These are phyloP conservation scores for Drosophila kurseongensis DNA, from an alignment of 1,140 invertebrate species.

Conservation along the genomic window DNA sequence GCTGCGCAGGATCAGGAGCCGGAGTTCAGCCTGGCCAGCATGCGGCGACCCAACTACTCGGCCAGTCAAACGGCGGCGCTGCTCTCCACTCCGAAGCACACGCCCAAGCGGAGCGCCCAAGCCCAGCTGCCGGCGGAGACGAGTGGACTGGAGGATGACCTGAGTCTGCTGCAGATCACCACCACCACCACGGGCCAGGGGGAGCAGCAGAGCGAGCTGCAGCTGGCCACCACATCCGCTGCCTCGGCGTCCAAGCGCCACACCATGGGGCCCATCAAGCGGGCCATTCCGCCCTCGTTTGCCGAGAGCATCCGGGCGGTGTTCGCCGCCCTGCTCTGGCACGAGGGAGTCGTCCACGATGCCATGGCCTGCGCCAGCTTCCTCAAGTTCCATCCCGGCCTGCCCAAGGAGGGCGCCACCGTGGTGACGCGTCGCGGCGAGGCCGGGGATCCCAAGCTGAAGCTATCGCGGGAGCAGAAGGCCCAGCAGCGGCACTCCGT, in stretches of 20 bases:
- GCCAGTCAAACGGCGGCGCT: conserved; percentile 74
- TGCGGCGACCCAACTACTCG: conserved; percentile 72
- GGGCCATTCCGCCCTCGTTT: conserved; percentile 95
- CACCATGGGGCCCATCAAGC: conserved; percentile 86
- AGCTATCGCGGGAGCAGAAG: conserved; percentile 85
- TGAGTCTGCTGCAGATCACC: conserved; percentile 72
- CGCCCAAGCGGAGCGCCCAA: conserved; percentile 47
- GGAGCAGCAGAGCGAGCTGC: conserved; percentile 64
- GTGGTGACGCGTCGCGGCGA: conserved; percentile 88
- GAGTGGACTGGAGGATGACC: conserved; percentile 68
- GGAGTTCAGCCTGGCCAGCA: conserved; percentile 66
- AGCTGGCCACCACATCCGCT: conserved; percentile 56
- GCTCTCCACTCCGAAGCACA: conserved; percentile 79
- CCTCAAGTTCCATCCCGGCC: conserved; percentile 96
- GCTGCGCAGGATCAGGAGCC: conserved; percentile 18
- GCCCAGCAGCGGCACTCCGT: conserved; percentile 93
- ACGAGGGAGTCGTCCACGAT: conserved; percentile 98
- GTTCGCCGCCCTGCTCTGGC: conserved; percentile 98
- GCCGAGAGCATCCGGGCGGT: conserved; percentile 96
- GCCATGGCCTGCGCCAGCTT: conserved; percentile 98
- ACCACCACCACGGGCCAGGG: conserved; percentile 62
- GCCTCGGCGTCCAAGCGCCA: conserved; percentile 29
- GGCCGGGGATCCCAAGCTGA: conserved; percentile 69
- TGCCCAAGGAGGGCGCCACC: conserved; percentile 92
- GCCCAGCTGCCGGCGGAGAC: conserved; percentile 9